These are phyloP conservation scores for Plebejus anna DNA, from an alignment of 2,888 invertebrate species.

Conservation along the genomic window DNA sequence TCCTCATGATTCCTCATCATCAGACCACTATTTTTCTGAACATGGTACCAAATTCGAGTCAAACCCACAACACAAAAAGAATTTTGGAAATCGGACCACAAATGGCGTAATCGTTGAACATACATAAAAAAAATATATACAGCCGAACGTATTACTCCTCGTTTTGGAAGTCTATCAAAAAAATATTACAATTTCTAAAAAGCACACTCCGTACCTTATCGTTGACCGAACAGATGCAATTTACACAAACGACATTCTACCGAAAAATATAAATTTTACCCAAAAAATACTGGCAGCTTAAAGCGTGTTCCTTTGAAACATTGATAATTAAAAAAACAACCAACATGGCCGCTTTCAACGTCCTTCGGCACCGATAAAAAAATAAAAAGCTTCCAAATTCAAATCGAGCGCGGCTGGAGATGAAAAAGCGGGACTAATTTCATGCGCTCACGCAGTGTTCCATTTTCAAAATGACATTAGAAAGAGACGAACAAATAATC, in stretches of 20 bases:
- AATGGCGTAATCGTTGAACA: no score
- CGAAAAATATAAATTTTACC: conserved; percentile 46
- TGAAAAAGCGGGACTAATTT: conserved; percentile 75
- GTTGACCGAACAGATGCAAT: conserved; percentile 44
- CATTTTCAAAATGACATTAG: conserved; percentile 66
- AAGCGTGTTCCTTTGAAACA: conserved; percentile 47
- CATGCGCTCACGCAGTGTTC: conserved; percentile 68
- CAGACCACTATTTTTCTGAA: no score
- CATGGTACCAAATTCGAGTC: no score
- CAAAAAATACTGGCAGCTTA: conserved; percentile 41
- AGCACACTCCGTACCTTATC: conserved; percentile 39
- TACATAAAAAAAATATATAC: no score
- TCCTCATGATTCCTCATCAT: no score
- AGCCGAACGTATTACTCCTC: no score
- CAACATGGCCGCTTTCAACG: conserved; percentile 66
- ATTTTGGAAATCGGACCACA: no score
- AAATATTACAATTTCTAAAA: background rate
- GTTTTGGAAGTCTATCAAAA: background rate
- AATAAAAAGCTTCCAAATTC: conserved; percentile 62
- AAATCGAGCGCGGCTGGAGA: conserved; percentile 70
- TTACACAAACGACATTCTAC: conserved; percentile 58
- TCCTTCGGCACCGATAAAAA: conserved; percentile 52
- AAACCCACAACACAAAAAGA: no score
- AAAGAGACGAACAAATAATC: conserved; percentile 41
- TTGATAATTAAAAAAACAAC: conserved; percentile 61